phyloP scores from a whole-genome alignment of 2,113 vertebrate genomes.

The Lipophrys pholis region DNA sequence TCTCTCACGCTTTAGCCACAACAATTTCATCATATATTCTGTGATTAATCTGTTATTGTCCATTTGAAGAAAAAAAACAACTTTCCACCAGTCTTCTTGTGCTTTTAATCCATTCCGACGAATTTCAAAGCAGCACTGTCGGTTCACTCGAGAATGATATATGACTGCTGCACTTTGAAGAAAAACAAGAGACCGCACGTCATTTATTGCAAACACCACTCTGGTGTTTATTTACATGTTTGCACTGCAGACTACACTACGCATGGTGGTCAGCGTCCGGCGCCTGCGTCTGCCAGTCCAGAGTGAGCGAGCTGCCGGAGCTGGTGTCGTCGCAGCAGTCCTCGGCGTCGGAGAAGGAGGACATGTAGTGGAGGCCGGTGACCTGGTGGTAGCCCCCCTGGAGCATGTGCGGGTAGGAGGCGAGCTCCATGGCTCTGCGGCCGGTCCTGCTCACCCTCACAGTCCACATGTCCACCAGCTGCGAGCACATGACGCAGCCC shows the following conservation, averaged over 20 bases:
- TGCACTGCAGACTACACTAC: background rate
- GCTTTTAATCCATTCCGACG: too few relatives aligned
- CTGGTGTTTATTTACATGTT: constrained; percentile 16
- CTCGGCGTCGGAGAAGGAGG: constrained; percentile 77
- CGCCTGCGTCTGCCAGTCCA: constrained; percentile 46
- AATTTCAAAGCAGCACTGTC: too few relatives aligned
- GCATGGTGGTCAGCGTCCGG: too few relatives aligned
- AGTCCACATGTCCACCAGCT: constrained; percentile 79
- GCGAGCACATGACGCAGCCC: constrained; percentile 77
- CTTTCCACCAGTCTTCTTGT: too few relatives aligned
- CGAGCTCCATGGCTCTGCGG: constrained; percentile 71
- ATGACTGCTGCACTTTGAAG: too few relatives aligned
- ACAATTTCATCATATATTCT: too few relatives aligned
- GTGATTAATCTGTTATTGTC: too few relatives aligned
- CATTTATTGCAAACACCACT: constrained; percentile 33
- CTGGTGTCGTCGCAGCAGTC: constrained; percentile 75
- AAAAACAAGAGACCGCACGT: background rate
- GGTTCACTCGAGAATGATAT: too few relatives aligned
- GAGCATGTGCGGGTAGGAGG: constrained; percentile 60
- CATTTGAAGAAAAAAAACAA: too few relatives aligned
- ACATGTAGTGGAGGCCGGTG: constrained; percentile 75
- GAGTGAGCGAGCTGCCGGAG: constrained; percentile 59
- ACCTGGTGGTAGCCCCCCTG: constrained; percentile 69
- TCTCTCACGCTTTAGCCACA: too few relatives aligned
- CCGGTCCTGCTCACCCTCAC: constrained; percentile 49